These are phyloP conservation scores for Diploscapter pachys DNA, from an alignment of 1,140 invertebrate species.

Conservation along the genomic window DNA sequence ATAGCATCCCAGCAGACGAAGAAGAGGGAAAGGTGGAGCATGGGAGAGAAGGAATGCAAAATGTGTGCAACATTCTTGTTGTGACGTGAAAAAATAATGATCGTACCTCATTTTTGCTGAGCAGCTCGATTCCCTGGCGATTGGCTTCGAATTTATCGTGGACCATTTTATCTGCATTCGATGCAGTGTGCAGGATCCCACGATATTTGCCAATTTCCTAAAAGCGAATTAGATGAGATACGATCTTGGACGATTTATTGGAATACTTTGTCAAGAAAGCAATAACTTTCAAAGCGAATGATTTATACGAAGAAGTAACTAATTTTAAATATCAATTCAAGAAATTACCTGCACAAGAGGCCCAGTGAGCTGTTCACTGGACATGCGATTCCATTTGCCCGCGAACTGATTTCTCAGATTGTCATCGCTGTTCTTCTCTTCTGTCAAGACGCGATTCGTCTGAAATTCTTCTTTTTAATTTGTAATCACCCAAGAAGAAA, in stretches of 20 bases:
- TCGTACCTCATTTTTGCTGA: conserved; percentile 70
- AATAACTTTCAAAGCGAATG: too few species aligned
- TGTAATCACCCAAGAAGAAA: too few species aligned
- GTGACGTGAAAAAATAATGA: background rate
- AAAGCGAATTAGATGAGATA: background rate
- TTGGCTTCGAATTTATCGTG: conserved; percentile 80
- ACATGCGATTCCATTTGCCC: conserved; percentile 78
- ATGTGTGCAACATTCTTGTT: too few species aligned
- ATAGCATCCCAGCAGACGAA: too few species aligned
- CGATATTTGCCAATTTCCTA: conserved; percentile 84
- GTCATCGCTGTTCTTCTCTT: conserved; percentile 85
- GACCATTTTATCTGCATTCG: conserved; percentile 74
- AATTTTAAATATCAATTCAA: background rate
- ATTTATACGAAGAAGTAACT: background rate
- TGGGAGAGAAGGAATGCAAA: too few species aligned
- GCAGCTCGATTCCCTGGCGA: conserved; percentile 75
- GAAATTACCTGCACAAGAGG: conserved; percentile 68
- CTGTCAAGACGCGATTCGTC: conserved; percentile 79
- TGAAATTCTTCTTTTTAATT: background rate
- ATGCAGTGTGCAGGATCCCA: conserved; percentile 82
- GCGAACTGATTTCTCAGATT: conserved; percentile 84
- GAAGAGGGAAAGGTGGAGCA: background rate
- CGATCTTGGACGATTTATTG: background rate
- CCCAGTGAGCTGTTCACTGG: conserved; percentile 81
- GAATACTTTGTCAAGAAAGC: too few species aligned